Base-by-base conservation (phyloP, 1,140 invertebrate species). In the Cepaea nemoralis region DNA sequence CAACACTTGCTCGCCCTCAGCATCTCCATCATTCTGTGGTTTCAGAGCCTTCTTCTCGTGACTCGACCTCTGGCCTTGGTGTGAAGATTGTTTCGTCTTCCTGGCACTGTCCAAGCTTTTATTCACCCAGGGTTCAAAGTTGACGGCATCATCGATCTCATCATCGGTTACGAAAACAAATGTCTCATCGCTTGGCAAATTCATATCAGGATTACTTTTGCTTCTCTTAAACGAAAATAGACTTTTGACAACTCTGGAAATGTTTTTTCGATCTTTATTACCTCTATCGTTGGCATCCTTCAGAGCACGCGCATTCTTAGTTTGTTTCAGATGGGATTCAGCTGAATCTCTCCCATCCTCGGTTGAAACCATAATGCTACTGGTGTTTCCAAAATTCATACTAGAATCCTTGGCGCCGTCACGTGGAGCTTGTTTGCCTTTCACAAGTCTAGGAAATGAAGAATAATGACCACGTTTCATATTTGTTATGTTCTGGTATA, bases 31-130 rank as follows among this genome's bases (percentile, higher is more conserved):
- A 14, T 14, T 5, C 5, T 59, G 14, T 59, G 8, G 10, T 59
- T 59, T 59, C 55, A 5, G 5, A 59, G 55, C 55, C n/a, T 59
- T 24, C 19, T 45, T 24, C 55, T 59, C 24, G n/a, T n/a, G 14
- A 5, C n/a, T 59, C 24, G 22, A 24, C 5, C 22, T 12, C 12
- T 59, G 55, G 14, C 3, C n/a, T 14, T 24, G 42, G 8, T 45
- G 8, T 45, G 42, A 45, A 10, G 42, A 19, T 5, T 59, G 55
- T 59, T 35, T 69, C 35, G 67, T 69, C 5, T 24, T 39, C 31
- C 31, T 69, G 5, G 33, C 67, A 24, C 67, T 69, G 67, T 69
- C 67, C 6, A 69, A 69, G 24, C 67, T 69, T 69, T 69, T 69
- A 37, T 10, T 69, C 5, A 33, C 35, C 67, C 67, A 69, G 16